Base-by-base conservation (phyloP, 2,888 invertebrate species). In the Beris chalybata region DNA sequence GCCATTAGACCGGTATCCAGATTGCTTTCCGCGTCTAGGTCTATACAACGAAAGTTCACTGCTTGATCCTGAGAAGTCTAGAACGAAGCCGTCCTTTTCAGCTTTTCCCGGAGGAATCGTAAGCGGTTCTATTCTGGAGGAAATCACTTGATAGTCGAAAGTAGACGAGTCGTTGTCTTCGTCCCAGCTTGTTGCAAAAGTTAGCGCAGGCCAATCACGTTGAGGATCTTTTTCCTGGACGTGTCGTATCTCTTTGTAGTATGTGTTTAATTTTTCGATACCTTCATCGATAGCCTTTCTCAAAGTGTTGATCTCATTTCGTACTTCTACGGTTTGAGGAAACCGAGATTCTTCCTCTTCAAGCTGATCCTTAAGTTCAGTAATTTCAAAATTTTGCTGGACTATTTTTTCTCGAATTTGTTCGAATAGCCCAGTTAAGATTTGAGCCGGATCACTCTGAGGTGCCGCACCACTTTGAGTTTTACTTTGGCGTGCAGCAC, bases 1-100 rank as follows among this genome's bases (percentile, higher is more conserved):
- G 76, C 84, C 86, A 76, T 89, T 88, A 73, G 88, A 88, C 85
- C 88, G 85, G 71, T 83, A 84, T 76, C 87, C 85, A 72, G 87
- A 86, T 74, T 88, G 87, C 67, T 81, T 77, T 72, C 82, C 7
- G 38, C 9, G 82, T 73, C 82, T 77, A 71, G 82, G 82, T 82
- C 80, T 70, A 76, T 45, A 55, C 30, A 55, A 45, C 4, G 47
- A 55, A 4, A 30, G 48, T 44, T 58, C 29, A 45, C 58, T 58
- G 6, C n/a, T 29, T 2, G 45, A 47, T 12, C 45, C 15, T 5
- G 45, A n/a, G 4, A 31, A 38, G 4, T 9, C 15, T 4, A 58
- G 12, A 5, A 31, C 2, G 11, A 13, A 5, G 7, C 29, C 30
- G 6, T 45, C 58, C 9, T 12, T 11, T 38, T 38, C 38, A 7